Evolutionary conservation across 2,797 vertebrate genomes (phyloP).

Genomic region (Rhabdophis nuchalis): DNA sequence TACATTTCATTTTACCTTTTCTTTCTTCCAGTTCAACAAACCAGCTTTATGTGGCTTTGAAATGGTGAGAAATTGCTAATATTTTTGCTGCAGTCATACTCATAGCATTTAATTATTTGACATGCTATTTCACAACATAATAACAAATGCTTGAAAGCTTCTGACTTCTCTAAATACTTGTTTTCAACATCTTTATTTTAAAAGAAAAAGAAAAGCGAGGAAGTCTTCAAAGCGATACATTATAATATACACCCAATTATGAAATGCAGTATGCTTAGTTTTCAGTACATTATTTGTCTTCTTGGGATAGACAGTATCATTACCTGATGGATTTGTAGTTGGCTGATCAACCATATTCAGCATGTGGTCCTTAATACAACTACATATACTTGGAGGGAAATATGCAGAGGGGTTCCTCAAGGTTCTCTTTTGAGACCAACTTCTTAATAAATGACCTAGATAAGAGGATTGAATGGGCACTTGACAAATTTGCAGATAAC

Average conservation of each 20-base stretch:
- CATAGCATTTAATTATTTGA: not conserved
- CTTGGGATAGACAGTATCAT: not conserved
- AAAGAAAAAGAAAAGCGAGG: not conserved
- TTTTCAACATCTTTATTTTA: not conserved
- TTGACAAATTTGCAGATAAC: too few species aligned
- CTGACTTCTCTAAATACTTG: not conserved
- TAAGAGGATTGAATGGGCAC: too few species aligned
- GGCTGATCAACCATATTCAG: too few species aligned
- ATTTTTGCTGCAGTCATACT: not conserved
- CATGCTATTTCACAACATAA: not conserved
- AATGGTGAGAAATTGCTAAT: constrained; percentile 52
- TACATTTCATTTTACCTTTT: not conserved
- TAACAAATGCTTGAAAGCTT: not conserved
- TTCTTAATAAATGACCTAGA: not conserved
- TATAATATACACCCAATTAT: not conserved
- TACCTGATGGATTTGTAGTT: too few species aligned
- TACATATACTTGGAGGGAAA: not conserved
- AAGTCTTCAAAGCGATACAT: not conserved
- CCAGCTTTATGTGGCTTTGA: constrained; percentile 59
- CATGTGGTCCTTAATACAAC: not conserved
- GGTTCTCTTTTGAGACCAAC: not conserved
- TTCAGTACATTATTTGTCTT: not conserved
- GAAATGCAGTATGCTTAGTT: not conserved
- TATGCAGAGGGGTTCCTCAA: not conserved
- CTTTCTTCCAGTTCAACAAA: constrained; percentile 40